These are phyloP conservation scores for Corvus cornix DNA, from an alignment of 2,113 vertebrate genomes.

Conservation along the genomic window DNA sequence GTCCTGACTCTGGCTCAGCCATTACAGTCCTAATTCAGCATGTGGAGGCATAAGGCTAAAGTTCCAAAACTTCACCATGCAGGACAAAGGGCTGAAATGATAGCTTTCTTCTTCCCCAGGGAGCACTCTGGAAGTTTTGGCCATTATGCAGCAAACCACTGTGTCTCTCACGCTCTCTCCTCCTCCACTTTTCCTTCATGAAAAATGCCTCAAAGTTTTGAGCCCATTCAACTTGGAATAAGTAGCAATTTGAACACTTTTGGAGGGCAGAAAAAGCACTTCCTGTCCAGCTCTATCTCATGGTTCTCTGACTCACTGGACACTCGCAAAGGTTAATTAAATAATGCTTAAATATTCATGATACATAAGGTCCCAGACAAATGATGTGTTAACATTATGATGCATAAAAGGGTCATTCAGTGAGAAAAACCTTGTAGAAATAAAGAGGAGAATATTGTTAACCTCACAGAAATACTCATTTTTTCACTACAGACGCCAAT, in stretches of 20 bases:
- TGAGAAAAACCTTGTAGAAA: background rate
- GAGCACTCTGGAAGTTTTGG: background rate
- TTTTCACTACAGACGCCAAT: background rate
- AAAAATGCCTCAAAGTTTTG: background rate
- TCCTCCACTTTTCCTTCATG: background rate
- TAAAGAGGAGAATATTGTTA: background rate
- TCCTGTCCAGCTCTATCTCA: background rate
- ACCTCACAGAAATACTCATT: accelerated
- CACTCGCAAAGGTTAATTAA: constrained; percentile 13
- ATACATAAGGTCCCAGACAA: background rate
- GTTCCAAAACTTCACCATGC: background rate
- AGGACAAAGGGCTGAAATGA: background rate
- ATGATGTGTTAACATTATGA: background rate
- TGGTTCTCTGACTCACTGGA: background rate
- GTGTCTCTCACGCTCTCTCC: constrained; percentile 21
- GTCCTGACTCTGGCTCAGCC: background rate
- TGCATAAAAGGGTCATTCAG: background rate
- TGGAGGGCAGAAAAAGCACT: background rate
- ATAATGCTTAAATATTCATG: background rate
- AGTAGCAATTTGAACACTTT: background rate
- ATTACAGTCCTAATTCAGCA: background rate
- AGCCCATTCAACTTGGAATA: background rate
- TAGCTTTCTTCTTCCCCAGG: background rate
- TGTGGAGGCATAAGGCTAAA: background rate
- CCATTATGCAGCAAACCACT: background rate